A percentile compares a stretch with the other conserved stretches of the same genome.
Conservation (phyloP, 2,797 vertebrate genomes). For the Typhlichthys eigenmanni region DNA sequence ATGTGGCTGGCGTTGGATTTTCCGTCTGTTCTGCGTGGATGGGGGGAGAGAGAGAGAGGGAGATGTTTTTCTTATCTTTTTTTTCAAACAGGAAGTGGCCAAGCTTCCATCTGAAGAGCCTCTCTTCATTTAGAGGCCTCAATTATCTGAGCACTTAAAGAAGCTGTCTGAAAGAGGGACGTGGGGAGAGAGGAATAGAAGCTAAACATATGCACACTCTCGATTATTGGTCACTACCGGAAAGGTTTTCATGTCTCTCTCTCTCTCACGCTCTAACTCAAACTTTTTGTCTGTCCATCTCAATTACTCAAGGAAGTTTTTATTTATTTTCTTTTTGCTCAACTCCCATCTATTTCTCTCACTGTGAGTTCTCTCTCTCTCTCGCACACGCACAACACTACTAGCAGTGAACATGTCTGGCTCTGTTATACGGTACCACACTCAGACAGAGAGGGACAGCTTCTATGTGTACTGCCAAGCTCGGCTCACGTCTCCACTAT, state of each 20-base stretch:
- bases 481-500: too few relatives aligned
- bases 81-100: background rate
- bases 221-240: too few relatives aligned
- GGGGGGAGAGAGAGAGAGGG: slow-evolving; percentile 17
- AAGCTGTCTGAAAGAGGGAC: slow-evolving; percentile 31
- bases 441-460: too few relatives aligned
- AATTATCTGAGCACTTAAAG: slow-evolving; percentile 69
- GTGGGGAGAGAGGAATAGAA: slow-evolving; percentile 8
- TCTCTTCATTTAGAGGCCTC: slow-evolving; percentile 66
- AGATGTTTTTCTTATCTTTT: background rate
- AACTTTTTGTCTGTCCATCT: background rate
- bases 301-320: too few relatives aligned
- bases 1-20: slow-evolving; percentile 21
- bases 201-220: too few relatives aligned
- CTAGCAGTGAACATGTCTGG: too few relatives aligned
- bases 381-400: too few relatives aligned
- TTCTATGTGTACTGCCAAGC: too few relatives aligned
- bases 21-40: background rate
- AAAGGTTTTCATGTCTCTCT: background rate
- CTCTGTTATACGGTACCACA: too few relatives aligned
- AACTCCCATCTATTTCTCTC: too few relatives aligned
- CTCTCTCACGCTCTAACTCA: background rate
- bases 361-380: too few relatives aligned
- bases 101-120: slow-evolving; percentile 40
- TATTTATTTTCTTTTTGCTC: too few relatives aligned